phyloP scores from a whole-genome alignment of 2,888 invertebrate species.

The Tipula unca region DNA sequence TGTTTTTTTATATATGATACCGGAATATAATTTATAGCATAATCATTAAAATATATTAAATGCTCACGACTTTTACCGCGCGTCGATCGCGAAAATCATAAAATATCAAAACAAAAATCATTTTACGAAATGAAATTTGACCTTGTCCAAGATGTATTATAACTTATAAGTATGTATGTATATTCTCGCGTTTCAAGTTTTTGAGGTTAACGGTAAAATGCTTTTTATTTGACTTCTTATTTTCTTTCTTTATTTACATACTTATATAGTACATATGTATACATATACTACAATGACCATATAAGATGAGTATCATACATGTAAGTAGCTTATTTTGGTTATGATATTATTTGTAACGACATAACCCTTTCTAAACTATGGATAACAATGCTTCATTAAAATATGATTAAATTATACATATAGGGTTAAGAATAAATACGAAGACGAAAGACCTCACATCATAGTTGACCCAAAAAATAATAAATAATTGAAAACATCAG shows the following conservation, averaged over 20 bases:
- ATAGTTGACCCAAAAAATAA: too few species aligned
- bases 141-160: constrained; percentile 9
- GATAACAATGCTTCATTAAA: too few species aligned
- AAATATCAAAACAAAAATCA: neutral
- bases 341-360: neutral
- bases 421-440: too few species aligned
- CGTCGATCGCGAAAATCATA: neutral
- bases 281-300: neutral
- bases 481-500: neutral
- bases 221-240: neutral
- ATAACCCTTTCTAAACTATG: neutral
- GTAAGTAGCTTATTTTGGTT: neutral
- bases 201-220: constrained; percentile 17
- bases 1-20: too few species aligned
- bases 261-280: too few species aligned
- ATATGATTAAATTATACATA: too few species aligned
- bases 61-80: neutral
- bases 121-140: neutral
- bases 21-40: too few species aligned
- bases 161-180: too few species aligned
- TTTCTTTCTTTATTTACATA: neutral
- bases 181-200: neutral
- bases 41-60: neutral
- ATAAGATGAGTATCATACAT: neutral
- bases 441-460: too few species aligned